These are phyloP conservation scores for Tromatobia lineatoria DNA, from an alignment of 2,888 invertebrate genomes.

Conservation along the genomic window DNA sequence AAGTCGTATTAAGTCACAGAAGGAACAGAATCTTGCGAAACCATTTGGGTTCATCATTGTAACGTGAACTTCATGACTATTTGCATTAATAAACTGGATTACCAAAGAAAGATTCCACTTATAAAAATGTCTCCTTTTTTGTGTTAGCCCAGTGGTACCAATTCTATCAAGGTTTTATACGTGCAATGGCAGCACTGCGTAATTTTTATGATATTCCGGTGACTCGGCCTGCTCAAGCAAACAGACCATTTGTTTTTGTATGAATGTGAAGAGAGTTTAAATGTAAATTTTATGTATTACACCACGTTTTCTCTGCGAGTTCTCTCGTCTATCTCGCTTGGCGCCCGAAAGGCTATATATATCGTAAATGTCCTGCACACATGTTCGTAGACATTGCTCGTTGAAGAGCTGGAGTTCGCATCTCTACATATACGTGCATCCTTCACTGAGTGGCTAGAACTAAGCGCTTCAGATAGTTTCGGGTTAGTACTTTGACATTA, in stretches of 20 bases:
- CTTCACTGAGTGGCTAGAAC: background rate
- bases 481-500: constrained; percentile 53
- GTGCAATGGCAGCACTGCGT: background rate
- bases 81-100: background rate
- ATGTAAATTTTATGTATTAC: background rate
- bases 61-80: background rate
- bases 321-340: constrained; percentile 10
- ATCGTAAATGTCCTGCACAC: constrained; percentile 21
- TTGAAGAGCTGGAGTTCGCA: background rate
- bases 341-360: background rate
- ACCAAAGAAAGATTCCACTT: background rate
- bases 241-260: background rate
- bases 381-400: constrained; percentile 5
- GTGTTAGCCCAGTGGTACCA: background rate
- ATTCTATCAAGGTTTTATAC: background rate
- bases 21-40: background rate
- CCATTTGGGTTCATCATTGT: background rate
- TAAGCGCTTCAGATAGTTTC: constrained; percentile 43
- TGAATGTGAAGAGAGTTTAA: background rate
- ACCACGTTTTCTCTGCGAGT: background rate
- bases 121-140: background rate
- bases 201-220: background rate
- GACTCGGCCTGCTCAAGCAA: background rate
- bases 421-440: background rate
- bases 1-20: background rate